Conservation (phyloP, 92 coral and sea anemone species). For the Phymanthus crucifer region DNA sequence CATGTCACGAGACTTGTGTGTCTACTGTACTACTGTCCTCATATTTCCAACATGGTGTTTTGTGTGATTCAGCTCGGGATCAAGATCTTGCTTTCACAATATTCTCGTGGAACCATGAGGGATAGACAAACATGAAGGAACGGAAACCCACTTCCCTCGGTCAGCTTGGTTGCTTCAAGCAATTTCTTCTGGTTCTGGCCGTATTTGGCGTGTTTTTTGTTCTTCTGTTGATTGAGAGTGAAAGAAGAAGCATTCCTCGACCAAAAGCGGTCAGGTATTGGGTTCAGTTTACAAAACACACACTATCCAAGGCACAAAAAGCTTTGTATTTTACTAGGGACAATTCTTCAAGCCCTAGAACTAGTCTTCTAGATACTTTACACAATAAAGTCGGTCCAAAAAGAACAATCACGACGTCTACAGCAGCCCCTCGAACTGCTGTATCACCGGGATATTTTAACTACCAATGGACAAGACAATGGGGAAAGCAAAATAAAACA, state of each 20-base stretch:
- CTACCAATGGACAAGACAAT: slow-evolving; percentile 20
- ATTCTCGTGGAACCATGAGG: too few species aligned
- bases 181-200: slow-evolving; percentile 4
- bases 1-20: too few species aligned
- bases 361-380: not conserved
- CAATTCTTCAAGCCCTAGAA: not conserved
- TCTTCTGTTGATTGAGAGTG: slow-evolving; percentile 9
- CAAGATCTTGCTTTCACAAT: too few species aligned
- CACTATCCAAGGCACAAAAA: not conserved
- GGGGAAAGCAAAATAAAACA: slow-evolving; percentile 32
- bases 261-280: slow-evolving; percentile 14
- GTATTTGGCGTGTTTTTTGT: not conserved
- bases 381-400: not conserved
- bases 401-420: not conserved
- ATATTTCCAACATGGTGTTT: too few species aligned
- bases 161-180: not conserved
- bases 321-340: not conserved
- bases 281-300: not conserved
- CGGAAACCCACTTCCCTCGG: not conserved
- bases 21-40: too few species aligned
- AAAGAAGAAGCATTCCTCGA: not conserved
- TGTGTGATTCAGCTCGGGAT: too few species aligned
- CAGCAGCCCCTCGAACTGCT: not conserved
- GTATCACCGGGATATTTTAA: not conserved
- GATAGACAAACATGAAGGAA: not conserved